Conservation (phyloP, 1,140 invertebrate species). For the Leptinotarsa defecta region DNA sequence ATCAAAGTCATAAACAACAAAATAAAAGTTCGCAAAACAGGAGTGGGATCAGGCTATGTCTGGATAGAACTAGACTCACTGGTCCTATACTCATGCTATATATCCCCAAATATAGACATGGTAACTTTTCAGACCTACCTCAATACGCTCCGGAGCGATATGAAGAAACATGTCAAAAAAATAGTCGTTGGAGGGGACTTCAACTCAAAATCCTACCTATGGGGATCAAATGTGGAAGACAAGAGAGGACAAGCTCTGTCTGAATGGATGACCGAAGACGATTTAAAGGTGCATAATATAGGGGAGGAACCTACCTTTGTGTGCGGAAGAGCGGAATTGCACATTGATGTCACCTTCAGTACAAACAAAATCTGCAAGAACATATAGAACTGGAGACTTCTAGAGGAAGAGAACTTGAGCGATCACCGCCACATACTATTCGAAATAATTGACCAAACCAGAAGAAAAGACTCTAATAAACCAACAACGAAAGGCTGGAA, state of each 20-base stretch:
- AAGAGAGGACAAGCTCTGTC: neutral
- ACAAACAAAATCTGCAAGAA: too few relatives aligned
- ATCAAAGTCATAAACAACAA: neutral
- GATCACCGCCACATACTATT: too few relatives aligned
- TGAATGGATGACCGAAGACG: neutral
- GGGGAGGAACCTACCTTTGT: too few relatives aligned
- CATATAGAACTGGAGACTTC: too few relatives aligned
- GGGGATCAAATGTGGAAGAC: neutral
- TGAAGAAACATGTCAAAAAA: neutral
- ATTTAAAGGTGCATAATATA: neutral
- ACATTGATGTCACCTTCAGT: too few relatives aligned
- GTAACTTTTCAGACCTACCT: neutral
- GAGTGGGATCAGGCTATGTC: neutral
- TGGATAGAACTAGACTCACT: slow-evolving; percentile 6
- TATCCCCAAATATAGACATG: slow-evolving; percentile 3
- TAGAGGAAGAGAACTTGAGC: too few relatives aligned
- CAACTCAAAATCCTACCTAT: neutral
- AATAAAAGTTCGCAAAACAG: neutral
- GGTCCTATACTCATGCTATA: neutral
- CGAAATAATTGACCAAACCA: too few relatives aligned
- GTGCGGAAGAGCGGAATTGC: too few relatives aligned
- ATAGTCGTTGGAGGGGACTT: neutral
- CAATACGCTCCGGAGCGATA: neutral
- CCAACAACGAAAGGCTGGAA: too few relatives aligned
- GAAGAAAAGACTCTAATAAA: too few relatives aligned